Conservation (phyloP, 2,797 vertebrate species). For the Brachyrhaphis roseni region DNA sequence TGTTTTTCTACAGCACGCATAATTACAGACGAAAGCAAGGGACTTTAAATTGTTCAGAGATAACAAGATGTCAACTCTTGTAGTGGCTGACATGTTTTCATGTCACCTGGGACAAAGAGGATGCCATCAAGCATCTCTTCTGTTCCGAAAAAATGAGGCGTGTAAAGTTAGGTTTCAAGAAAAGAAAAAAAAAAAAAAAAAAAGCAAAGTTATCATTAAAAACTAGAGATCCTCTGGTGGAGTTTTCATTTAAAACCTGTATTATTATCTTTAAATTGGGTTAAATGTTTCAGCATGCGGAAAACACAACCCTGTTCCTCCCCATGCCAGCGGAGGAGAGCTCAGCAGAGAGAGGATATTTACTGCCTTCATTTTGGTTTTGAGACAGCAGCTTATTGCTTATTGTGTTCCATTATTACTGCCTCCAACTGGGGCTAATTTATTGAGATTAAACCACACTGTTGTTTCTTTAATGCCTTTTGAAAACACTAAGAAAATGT, state of each 20-base stretch:
- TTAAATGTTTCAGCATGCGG: constrained; percentile 54
- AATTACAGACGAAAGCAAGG: constrained; percentile 57
- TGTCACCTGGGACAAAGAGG: constrained; percentile 33
- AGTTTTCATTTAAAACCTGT: constrained; percentile 43
- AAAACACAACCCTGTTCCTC: constrained; percentile 41
- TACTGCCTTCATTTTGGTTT: constrained; percentile 83
- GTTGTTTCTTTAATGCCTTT: constrained; percentile 78
- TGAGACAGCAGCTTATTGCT: constrained; percentile 76
- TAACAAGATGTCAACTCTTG: constrained; percentile 59
- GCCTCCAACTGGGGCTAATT: constrained; percentile 83
- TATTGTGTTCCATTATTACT: constrained; percentile 81
- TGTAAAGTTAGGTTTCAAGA: constrained; percentile 50
- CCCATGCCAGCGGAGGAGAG: constrained; percentile 45
- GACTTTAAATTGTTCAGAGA: constrained; percentile 37
- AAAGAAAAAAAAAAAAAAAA: constrained; percentile 18
- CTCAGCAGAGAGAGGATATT: constrained; percentile 73
- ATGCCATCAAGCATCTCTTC: constrained; percentile 55
- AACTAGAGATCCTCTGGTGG: constrained; percentile 20
- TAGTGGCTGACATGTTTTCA: constrained; percentile 55
- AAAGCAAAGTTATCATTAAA: constrained; percentile 26
- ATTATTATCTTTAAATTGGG: constrained; percentile 54
- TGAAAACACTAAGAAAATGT: constrained; percentile 29
- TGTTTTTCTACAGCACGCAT: constrained; percentile 34
- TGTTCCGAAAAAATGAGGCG: constrained; percentile 51
- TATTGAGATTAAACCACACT: constrained; percentile 83